Conservation (phyloP, 2,888 invertebrate species). For the Parapristionchus giblindavisi region DNA sequence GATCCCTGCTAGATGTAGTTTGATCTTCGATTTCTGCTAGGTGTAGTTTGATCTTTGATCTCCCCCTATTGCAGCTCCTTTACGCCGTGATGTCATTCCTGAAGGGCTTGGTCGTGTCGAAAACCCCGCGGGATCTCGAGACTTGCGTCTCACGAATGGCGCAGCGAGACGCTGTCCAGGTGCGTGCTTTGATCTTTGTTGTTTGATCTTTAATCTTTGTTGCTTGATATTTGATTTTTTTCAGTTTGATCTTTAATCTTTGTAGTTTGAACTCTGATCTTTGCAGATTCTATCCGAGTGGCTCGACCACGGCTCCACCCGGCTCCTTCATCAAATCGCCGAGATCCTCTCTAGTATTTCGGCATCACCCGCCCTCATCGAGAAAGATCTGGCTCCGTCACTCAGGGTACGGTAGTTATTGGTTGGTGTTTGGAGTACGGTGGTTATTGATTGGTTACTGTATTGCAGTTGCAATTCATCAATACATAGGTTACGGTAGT, state of each 20-base stretch:
- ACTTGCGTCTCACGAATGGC: neutral
- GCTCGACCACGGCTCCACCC: slow-evolving; percentile 17
- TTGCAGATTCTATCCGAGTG: slow-evolving; percentile 23
- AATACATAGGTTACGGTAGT: neutral
- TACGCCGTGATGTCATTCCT: slow-evolving; percentile 16
- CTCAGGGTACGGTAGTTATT: neutral
- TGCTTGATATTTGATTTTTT: neutral
- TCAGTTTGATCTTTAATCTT: slow-evolving; percentile 6
- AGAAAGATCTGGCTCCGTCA: neutral
- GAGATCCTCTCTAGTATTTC: slow-evolving; percentile 2
- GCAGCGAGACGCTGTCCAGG: slow-evolving; percentile 1
- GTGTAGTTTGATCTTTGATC: neutral
- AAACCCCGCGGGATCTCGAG: neutral
- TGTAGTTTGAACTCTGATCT: neutral
- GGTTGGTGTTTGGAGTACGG: neutral
- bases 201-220: slow-evolving; percentile 6
- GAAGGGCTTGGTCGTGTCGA: neutral
- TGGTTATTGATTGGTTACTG: neutral
- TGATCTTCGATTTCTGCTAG: neutral
- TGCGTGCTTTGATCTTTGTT: neutral
- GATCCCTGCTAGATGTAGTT: neutral
- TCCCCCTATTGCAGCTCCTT: slow-evolving; percentile 10
- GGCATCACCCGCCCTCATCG: neutral
- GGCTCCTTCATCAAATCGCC: slow-evolving; percentile 20
- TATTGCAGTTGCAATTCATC: neutral